Base-by-base conservation (phyloP, 2,797 vertebrate species). In the Glossophaga mutica region DNA sequence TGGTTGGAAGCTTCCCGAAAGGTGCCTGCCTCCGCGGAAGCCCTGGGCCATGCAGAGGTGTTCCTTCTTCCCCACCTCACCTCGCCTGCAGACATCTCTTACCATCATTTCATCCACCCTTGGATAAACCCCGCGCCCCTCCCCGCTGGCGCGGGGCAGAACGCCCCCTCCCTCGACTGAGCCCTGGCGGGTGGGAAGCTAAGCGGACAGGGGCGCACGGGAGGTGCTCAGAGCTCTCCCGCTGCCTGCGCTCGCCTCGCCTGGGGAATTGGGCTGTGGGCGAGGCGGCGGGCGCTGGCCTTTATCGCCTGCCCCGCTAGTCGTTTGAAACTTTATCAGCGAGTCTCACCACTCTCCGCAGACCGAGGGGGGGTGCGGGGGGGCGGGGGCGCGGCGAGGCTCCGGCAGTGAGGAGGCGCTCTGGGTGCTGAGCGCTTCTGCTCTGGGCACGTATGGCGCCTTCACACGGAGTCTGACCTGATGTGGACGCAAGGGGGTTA, bases 401-500 rank as follows among this genome's bases (percentile, higher is more conserved):
- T 96, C 96, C 52, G 91, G 96, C 95, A 5, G 97, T 96, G 97
- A 97, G 95, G 83, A 89, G 97, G 95, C 96, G 97, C 97, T 96
- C 95, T 85, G 68, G 44, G 95, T 71, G 97, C 97, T 87, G 97
- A 95, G 96, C 96, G 89, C 87, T 85, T 84, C 74, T 96, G 96
- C 96, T 98, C 96, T 52, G 98, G 98, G 98, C 98, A 98, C 97
- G 98, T 94, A 97, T 97, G 97, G 98, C 97, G 96, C 97, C 97
- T 97, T 96, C 81, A 91, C 97, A 83, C 86, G 97, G 95, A 97
- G 94, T 97, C 95, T 97, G 98, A 97, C 98, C 98, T 98, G 98
- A 98, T 98, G 98, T 87, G 97, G 98, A 98, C 96, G 96, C 96
- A 98, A 98, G 97, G 96, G 98, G 98, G 98, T 97, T 99, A 99